Conservation (phyloP, 1,140 invertebrate species). For the Camponotus pennsylvanicus region DNA sequence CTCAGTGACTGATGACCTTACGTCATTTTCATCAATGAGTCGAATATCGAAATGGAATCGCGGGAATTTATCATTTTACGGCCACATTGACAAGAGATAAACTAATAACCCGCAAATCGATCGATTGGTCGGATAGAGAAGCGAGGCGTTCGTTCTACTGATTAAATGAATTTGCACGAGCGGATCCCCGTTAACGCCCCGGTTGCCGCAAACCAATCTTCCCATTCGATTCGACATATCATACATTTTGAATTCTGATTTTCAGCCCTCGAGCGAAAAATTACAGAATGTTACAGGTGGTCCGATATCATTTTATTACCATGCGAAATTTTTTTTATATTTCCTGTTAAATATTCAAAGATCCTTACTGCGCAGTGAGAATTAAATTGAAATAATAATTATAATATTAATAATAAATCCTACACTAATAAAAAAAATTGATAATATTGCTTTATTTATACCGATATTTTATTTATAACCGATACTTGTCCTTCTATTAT, state of each 20-base stretch:
- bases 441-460: not conserved
- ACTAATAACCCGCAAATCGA: conserved; percentile 75
- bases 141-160: not conserved
- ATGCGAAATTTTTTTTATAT: not conserved
- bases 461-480: not conserved
- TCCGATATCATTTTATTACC: not conserved
- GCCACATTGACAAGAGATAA: conserved; percentile 51
- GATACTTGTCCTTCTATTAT: not conserved
- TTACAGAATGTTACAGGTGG: not conserved
- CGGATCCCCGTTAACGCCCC: conserved; percentile 66
- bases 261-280: not conserved
- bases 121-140: conserved; percentile 45
- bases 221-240: not conserved
- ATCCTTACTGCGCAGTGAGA: not conserved
- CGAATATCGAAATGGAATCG: not conserved
- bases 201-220: conserved; percentile 16
- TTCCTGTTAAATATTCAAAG: not conserved
- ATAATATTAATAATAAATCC: not conserved
- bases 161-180: conserved; percentile 69
- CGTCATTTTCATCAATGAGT: not conserved
- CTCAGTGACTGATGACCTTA: not conserved
- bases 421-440: not conserved
- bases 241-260: conserved; percentile 30
- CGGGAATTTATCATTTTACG: not conserved
- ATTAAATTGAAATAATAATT: not conserved